phyloP scores from a whole-genome alignment of 2,113 vertebrate genomes.

The Chitala chitala region DNA sequence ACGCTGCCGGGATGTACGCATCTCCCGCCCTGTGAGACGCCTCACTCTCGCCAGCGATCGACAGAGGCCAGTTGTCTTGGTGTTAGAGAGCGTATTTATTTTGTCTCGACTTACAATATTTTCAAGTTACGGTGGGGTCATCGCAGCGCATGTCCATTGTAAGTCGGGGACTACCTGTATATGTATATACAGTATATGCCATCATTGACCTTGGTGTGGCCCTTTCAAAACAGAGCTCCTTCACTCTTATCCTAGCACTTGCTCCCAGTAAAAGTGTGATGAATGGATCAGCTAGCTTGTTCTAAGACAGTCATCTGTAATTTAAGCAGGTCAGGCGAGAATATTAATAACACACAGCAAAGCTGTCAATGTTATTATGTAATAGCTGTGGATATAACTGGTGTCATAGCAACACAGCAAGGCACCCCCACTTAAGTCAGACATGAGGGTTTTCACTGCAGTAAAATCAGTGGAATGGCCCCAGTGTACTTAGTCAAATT shows the following conservation, averaged over 20 bases:
- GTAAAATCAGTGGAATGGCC: background rate
- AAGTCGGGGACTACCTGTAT: no score
- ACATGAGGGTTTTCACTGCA: background rate
- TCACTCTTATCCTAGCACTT: background rate
- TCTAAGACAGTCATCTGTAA: background rate
- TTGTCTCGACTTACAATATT: no score
- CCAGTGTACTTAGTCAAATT: background rate
- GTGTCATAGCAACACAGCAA: conserved; percentile 12
- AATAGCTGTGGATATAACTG: conserved; percentile 6
- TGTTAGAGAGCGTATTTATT: no score
- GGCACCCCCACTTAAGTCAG: background rate
- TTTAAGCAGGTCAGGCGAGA: background rate
- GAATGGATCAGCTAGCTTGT: background rate
- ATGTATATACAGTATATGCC: no score
- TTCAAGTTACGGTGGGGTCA: no score
- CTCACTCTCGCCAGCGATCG: no score
- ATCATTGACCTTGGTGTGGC: no score
- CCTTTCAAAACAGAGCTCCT: no score
- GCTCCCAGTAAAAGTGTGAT: background rate
- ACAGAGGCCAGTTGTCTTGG: no score
- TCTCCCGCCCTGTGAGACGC: no score
- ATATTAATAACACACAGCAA: background rate
- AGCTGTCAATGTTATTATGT: background rate
- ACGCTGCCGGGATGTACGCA: no score
- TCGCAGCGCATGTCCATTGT: no score